Percentiles rank a stretch among this genome's conserved stretches.
Evolutionary conservation across 37 sponge, comb jelly and placozoan species (phyloP).

Genomic region (Haliclona indistincta): DNA sequence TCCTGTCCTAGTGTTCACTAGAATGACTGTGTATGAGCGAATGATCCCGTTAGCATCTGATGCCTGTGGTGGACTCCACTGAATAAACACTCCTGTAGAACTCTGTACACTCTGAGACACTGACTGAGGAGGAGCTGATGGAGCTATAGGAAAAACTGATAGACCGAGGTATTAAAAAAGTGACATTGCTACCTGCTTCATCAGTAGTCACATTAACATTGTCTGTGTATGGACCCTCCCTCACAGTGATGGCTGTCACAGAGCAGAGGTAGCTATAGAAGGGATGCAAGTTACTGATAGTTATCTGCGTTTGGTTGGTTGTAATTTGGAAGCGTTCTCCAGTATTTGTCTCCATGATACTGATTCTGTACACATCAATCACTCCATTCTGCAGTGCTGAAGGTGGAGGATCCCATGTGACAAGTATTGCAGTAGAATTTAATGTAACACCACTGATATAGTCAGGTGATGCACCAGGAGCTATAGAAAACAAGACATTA

Average conservation of each 20-base stretch:
- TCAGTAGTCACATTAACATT: neutral
- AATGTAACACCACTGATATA: neutral
- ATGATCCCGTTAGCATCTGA: conserved; percentile 29
- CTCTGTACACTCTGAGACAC: neutral
- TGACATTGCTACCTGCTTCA: neutral
- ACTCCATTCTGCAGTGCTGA: conserved; percentile 8
- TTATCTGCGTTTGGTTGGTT: neutral
- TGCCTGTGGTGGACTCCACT: conserved; percentile 25
- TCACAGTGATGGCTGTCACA: conserved; percentile 5
- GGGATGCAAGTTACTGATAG: neutral
- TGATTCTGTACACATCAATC: conserved; percentile 16
- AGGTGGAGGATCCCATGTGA: conserved; percentile 11
- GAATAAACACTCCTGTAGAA: neutral
- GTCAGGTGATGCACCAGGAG: conserved; percentile 5
- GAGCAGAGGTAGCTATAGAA: neutral
- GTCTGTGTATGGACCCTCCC: neutral
- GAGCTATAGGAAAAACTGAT: neutral
- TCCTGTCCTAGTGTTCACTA: conserved; percentile 32
- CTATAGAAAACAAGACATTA: neutral
- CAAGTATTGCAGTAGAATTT: neutral
- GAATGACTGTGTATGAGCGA: conserved; percentile 21
- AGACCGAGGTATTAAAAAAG: too few species aligned
- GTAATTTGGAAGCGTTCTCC: neutral
- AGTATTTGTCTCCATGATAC: neutral
- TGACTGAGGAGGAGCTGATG: neutral